Evolutionary conservation across 1,140 invertebrate genomes (phyloP), one percentile per base, ranked within the genome.

Genomic region (Piezodorus guildinii): DNA sequence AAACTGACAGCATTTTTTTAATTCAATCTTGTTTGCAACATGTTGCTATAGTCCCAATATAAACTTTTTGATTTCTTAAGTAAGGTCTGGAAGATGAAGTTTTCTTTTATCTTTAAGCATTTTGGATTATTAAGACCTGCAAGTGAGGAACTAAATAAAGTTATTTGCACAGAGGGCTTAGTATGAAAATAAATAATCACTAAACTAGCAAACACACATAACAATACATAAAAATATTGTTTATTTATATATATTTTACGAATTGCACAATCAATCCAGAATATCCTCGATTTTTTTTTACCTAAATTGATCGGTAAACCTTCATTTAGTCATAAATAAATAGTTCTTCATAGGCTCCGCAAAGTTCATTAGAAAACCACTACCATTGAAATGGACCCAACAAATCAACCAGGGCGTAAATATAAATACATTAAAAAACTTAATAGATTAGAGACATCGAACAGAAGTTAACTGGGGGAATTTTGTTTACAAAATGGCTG

Each of bases 1-100:
- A 77, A 71, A 80, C 81, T 70, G 77, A 77, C 49, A 78, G 77
- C 77, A 80, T 76, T 74, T 46, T 67, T 25, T 25, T 56, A 56
- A 27, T 23, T 25, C 21, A 25, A 25, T 56, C 52, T 56, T 56
- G 23, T 56, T 56, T 56, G 52, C 6, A 56, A 25, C 52, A 56
- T 56, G 17, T 56, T 56, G 52, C 15, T 56, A 12, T 39, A 39
- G 12, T 39, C 6, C 6, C 1, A 17, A 56, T 16, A 15, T 25
- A 27, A 27, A 21, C 25, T 16, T 23, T 56, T 4, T 27, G 3
- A 56, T 23, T 56, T 56, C 52, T 56, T 56, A 56, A 25, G 52
- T 56, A 16, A 56, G 23, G 23, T 56, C 52, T 56, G 52, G 52
- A 23, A 56, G 52, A 16, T 56, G 52, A 14, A 56, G 52, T 56